A percentile compares a stretch with the other conserved stretches of the same genome.
These are phyloP conservation scores for Galago senegalensis DNA, from an alignment of 2,797 vertebrate species.

Conservation along the genomic window DNA sequence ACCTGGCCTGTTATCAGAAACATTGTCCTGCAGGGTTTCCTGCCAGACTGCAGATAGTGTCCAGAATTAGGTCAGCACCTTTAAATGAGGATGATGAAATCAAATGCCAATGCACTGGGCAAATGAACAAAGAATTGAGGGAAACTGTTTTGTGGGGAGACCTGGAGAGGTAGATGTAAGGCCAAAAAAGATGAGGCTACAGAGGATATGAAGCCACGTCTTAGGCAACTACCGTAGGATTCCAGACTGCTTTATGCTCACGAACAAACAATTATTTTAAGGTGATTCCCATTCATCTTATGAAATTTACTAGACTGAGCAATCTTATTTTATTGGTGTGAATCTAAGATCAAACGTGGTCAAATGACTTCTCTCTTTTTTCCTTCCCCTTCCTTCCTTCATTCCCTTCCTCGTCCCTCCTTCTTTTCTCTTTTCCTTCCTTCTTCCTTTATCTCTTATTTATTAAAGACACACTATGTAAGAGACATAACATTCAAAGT, in stretches of 20 bases:
- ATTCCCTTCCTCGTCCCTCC: not conserved
- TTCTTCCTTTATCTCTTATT: not conserved
- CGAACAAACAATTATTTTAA: not conserved
- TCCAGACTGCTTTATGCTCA: not conserved
- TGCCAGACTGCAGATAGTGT: not conserved
- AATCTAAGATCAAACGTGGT: not conserved
- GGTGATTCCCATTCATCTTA: not conserved
- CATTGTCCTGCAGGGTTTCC: not conserved
- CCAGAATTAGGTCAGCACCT: too few relatives aligned
- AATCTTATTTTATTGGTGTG: not conserved
- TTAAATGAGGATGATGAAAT: too few relatives aligned
- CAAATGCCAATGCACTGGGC: rapidly evolving
- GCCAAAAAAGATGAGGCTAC: not conserved
- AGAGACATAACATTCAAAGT: not conserved
- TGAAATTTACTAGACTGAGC: not conserved
- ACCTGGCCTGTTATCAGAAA: not conserved
- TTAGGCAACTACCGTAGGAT: not conserved
- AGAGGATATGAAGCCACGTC: not conserved
- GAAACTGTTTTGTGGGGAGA: not conserved
- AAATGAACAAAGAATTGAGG: not conserved
- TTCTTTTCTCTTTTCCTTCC: not conserved
- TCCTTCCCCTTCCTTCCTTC: too few relatives aligned
- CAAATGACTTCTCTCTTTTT: not conserved
- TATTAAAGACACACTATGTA: not conserved
- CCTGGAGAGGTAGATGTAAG: not conserved